Conservation (phyloP, 23 tunicate species). For the Pegea sp. region DNA sequence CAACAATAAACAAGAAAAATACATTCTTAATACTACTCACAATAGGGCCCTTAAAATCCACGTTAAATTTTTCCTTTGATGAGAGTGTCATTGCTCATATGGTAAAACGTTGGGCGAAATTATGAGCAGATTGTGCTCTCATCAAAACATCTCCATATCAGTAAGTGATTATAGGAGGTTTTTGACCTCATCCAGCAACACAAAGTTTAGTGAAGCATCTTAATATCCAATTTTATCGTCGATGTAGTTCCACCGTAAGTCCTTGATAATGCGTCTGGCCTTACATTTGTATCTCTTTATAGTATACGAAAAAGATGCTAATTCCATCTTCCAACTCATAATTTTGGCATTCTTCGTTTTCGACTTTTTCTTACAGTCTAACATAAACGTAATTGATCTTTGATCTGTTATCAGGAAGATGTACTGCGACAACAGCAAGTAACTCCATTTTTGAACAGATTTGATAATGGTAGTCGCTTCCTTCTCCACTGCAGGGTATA, state of each 20-base stretch:
- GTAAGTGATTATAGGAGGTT: not conserved
- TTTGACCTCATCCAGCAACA: not conserved
- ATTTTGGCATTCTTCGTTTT: slow-evolving; percentile 17
- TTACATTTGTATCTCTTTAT: too few relatives aligned
- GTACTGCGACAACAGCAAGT: slow-evolving; percentile 3
- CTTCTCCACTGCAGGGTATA: slow-evolving; percentile 2
- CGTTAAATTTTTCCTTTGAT: not conserved
- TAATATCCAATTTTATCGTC: too few relatives aligned
- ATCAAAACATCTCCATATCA: not conserved
- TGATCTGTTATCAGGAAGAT: slow-evolving; percentile 12
- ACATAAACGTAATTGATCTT: slow-evolving; percentile 10
- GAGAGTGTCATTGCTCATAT: not conserved
- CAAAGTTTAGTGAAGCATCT: too few relatives aligned
- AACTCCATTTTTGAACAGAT: slow-evolving; percentile 5
- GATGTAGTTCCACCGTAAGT: too few relatives aligned
- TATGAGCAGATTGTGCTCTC: not conserved
- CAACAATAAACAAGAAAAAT: not conserved
- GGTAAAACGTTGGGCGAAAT: not conserved
- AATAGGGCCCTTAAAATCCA: slow-evolving; percentile 1
- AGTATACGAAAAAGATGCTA: not conserved
- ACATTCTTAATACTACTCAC: not conserved
- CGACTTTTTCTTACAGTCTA: not conserved
- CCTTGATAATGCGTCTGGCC: too few relatives aligned
- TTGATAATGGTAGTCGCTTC: slow-evolving; percentile 18
- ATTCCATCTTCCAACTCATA: slow-evolving; percentile 11